Conservation (phyloP, 35 echinoderm and acorn worm genomes). For the Apostichopus californicus region DNA sequence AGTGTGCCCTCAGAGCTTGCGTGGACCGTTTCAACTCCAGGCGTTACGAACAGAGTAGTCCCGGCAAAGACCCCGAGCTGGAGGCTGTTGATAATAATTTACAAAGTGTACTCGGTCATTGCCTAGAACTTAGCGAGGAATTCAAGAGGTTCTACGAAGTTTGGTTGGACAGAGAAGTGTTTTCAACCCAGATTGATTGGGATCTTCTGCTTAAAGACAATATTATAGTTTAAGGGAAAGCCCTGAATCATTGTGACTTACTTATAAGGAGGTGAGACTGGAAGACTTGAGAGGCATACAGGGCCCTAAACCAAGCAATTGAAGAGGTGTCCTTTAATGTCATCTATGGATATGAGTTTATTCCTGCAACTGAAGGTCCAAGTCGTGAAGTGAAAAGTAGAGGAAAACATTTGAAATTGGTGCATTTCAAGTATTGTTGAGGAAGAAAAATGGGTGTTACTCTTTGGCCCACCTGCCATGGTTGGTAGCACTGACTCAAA, state of each 20-base stretch:
- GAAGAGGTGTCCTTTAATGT: too few relatives aligned
- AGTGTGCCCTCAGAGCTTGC: constrained; percentile 93
- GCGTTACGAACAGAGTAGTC: constrained; percentile 76
- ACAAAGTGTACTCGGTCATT: constrained; percentile 92
- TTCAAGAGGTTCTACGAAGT: constrained; percentile 95
- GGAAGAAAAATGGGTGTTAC: too few relatives aligned
- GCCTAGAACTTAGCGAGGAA: constrained; percentile 91
- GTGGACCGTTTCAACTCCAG: constrained; percentile 95
- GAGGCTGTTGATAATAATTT: constrained; percentile 92
- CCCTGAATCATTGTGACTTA: not conserved
- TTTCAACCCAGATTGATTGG: constrained; percentile 98
- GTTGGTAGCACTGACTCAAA: too few relatives aligned
- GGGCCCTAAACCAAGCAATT: too few relatives aligned
- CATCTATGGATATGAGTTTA: too few relatives aligned
- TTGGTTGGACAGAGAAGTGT: constrained; percentile 98
- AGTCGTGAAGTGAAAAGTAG: too few relatives aligned
- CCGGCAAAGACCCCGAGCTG: constrained; percentile 71
- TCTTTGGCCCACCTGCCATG: too few relatives aligned
- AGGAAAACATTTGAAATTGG: too few relatives aligned
- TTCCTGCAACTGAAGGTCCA: too few relatives aligned
- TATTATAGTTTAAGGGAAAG: constrained; percentile 51
- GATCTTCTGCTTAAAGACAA: constrained; percentile 92
- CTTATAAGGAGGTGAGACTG: too few relatives aligned
- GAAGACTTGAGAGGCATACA: too few relatives aligned
- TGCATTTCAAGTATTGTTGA: too few relatives aligned